Base-by-base conservation (phyloP, 2,797 vertebrate genomes). In the Mareca strepera region DNA sequence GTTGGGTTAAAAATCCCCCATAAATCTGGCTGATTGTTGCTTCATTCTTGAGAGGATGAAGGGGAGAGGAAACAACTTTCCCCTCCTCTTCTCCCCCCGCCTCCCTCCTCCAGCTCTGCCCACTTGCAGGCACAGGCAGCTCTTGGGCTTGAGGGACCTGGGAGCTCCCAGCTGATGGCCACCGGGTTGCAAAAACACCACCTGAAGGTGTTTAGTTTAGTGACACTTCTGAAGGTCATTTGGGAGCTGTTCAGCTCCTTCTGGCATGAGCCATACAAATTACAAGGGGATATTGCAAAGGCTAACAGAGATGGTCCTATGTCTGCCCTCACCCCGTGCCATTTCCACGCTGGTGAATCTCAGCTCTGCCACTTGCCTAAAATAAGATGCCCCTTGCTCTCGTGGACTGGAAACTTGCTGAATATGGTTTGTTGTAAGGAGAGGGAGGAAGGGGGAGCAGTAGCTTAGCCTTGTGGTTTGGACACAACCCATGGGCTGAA, bases 21-120 rank as follows among this genome's bases (percentile, higher is more conserved):
- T 72, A 96, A 97, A 90, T 92, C 96, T 93, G 6, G 5, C 86
- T 86, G 96, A 90, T 90, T 86, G 94, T 72, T 50, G 82, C 70
- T 95, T 96, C 96, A 96, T 97, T 97, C 96, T 96, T 97, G 90
- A 97, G 96, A 90, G 95, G 96, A 97, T 97, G 96, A 96, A 95
- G 95, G 91, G 74, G 52, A 88, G 85, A 92, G 87, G 92, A 93
- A 93, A 88, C 92, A 86, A 56, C 66, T 67, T 94, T 90, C 46
- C 69, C 82, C 52, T 83, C 79, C 31, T 74, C 72, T 73, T 46
- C 59, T 41, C 25, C 21, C 48, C 17, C 44, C 0, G 0, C 83
- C 70, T 63, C 55, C 25, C 28, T 75, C 20, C 50, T 84, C 63
- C 25, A 39, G 16, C 21, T 16, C 37, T 21, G 33, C 60, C 77